Base-by-base conservation (phyloP, 1,140 invertebrate genomes). In the Brachionus asplanchnoidis region DNA sequence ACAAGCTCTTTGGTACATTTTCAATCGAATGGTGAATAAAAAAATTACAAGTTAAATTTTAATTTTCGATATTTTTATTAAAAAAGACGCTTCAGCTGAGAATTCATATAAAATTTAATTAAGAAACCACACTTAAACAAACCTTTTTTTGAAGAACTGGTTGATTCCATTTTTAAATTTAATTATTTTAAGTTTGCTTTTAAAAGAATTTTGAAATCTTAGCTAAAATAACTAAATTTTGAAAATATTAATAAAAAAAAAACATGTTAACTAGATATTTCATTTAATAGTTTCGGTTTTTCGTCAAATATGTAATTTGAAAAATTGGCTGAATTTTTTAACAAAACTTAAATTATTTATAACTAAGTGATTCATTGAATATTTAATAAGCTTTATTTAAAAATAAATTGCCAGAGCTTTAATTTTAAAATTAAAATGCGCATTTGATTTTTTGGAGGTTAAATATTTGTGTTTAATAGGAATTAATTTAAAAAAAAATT, bases 131-230 rank as follows among this genome's bases (percentile, higher is more conserved):
- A 73, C 40, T 40, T 40, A 73, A 42, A 73, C 68, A 73, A 73
- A 73, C 68, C 68, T 73, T 73, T 73, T 73, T 73, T 73, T 40
- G 68, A 20, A 40, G 36, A 17, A 73, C 68, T 73, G 40, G 28
- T 17, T 42, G 68, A 73, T 40, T 73, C 68, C 68, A 73, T 73
- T 40, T 40, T 42, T 42, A 68, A 68, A 68, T 68, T 14, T 68
- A 32, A 40, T 68, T 32, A 36, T 68, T 68, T 14, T 68, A 68
- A 68, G 53, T 60, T 60, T 60, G n/a, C 1, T 60, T 28, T 36
- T 68, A 28, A 11, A 14, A 68, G 32, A 14, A 14, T 68, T 26
- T 40, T 68, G 28, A 14, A 68, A 68, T 68, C 36, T 68, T 68
- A 32, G 66, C 26, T 32, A 3, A 32, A 68, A 9, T 32, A 68